Base-by-base conservation (phyloP, 2,113 vertebrate species). In the Urocolius indicus region DNA sequence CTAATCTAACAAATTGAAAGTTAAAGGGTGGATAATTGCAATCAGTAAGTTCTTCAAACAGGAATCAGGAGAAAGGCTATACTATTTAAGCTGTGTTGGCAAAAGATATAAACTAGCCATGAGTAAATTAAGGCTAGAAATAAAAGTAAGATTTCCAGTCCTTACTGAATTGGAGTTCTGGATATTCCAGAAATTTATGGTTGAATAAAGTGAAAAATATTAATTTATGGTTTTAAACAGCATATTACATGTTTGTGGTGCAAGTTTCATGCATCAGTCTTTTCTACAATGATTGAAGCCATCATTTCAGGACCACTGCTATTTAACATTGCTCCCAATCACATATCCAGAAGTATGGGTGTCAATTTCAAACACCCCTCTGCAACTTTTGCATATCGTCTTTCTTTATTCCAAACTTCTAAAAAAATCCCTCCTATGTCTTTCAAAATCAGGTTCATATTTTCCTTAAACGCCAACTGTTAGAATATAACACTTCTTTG, bases 401-500 rank as follows among this genome's bases (percentile, higher is more conserved):
- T 96, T 58, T 93, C 89, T 93, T 92, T 87, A 86, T 87, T 96
- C 26, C 49, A 68, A 22, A 6, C 84, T 80, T 81, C 92, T 92
- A 86, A 46, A 20, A 86, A 95, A 38, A 12, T 94, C 94, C 43
- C 72, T 95, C 69, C 77, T 92, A 58, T 41, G 27, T 85, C 54
- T 96, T 61, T 52, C 34, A 52, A 72, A 83, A 94, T 91, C 88
- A 52, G 48, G n/a, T 79, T 91, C 59, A 30, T 58, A 34, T 85
- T 87, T 91, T 97, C 75, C 87, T 96, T 94, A 78, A 76, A 95
- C 87, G 67, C 85, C 91, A 96, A 89, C 94, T 98, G 89, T 89
- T 97, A 96, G 92, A 96, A 96, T 97, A 94, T 87, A 97, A 97
- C 92, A 96, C 79, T 85, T 95, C 93, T 84, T 93, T 97, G 91